These are phyloP conservation scores for Azorinus chamasolen DNA, from an alignment of 2,888 invertebrate genomes.

Conservation along the genomic window DNA sequence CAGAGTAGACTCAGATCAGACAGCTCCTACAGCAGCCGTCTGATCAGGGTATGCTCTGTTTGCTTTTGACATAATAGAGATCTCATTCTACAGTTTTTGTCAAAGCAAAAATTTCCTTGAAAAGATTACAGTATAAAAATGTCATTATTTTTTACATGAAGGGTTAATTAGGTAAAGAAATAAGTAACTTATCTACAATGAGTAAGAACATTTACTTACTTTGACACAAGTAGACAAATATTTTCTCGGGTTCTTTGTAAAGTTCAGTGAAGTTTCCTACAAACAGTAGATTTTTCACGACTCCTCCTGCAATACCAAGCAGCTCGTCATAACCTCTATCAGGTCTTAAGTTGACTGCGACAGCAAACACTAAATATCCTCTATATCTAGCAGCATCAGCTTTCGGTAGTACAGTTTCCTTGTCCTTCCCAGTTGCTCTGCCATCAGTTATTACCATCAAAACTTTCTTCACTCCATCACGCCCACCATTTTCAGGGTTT, in stretches of 20 bases:
- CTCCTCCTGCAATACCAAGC: slow-evolving; percentile 31
- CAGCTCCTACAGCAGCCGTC: too few relatives aligned
- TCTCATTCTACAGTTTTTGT: too few relatives aligned
- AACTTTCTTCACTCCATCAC: slow-evolving; percentile 25
- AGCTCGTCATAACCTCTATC: slow-evolving; percentile 15
- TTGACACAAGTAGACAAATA: slow-evolving; percentile 43
- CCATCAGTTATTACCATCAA: slow-evolving; percentile 52
- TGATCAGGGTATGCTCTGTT: too few relatives aligned
- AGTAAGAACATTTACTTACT: too few relatives aligned
- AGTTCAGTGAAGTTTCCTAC: slow-evolving; percentile 37
- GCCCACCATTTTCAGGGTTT: slow-evolving; percentile 3
- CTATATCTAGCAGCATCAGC: not conserved
- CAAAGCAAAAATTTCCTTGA: too few relatives aligned
- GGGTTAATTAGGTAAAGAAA: too few relatives aligned
- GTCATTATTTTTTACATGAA: too few relatives aligned
- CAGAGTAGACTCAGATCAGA: too few relatives aligned
- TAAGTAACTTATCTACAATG: too few relatives aligned
- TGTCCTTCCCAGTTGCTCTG: slow-evolving; percentile 16
- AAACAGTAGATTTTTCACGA: slow-evolving; percentile 11
- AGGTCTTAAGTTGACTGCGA: slow-evolving; percentile 32
- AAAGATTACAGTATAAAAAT: too few relatives aligned
- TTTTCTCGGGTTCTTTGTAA: slow-evolving; percentile 29
- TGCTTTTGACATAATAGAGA: too few relatives aligned
- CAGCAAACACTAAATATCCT: slow-evolving; percentile 28
- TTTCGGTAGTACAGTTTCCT: slow-evolving; percentile 6